These are phyloP conservation scores for Leptinotarsa defecta DNA, from an alignment of 1,140 invertebrate species.

Conservation along the genomic window DNA sequence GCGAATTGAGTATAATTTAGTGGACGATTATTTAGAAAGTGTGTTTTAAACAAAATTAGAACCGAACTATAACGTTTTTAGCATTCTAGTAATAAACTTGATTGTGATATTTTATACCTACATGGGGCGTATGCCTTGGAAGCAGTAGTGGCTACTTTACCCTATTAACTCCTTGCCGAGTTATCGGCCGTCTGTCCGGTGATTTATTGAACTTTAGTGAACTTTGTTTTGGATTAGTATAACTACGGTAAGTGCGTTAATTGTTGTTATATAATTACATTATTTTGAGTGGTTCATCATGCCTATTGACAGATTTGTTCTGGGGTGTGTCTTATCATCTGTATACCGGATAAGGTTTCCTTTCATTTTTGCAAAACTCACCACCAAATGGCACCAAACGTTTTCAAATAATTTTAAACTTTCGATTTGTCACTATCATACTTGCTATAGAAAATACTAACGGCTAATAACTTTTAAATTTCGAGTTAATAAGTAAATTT, in stretches of 20 bases:
- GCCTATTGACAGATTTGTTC: slow-evolving; percentile 19
- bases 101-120: slow-evolving; percentile 19
- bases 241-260: slow-evolving; percentile 35
- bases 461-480: no score
- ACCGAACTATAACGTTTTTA: not conserved
- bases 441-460: no score
- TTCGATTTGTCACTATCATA: no score
- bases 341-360: not conserved
- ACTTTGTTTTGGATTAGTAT: slow-evolving; percentile 27
- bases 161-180: slow-evolving; percentile 18
- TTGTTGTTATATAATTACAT: slow-evolving; percentile 5
- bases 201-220: slow-evolving; percentile 18
- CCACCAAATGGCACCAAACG: no score
- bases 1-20: slow-evolving; percentile 36
- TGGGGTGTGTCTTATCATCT: slow-evolving; percentile 48
- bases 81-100: slow-evolving; percentile 11
- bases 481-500: no score
- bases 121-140: slow-evolving; percentile 50
- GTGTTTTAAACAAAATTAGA: slow-evolving; percentile 24
- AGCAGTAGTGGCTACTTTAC: slow-evolving; percentile 37
- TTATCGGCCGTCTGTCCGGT: slow-evolving; percentile 24
- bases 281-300: not conserved
- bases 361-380: no score
- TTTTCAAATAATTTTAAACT: no score
- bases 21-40: slow-evolving; percentile 32